Conservation (phyloP, 2,113 vertebrate species). For the Barnardius zonarius region DNA sequence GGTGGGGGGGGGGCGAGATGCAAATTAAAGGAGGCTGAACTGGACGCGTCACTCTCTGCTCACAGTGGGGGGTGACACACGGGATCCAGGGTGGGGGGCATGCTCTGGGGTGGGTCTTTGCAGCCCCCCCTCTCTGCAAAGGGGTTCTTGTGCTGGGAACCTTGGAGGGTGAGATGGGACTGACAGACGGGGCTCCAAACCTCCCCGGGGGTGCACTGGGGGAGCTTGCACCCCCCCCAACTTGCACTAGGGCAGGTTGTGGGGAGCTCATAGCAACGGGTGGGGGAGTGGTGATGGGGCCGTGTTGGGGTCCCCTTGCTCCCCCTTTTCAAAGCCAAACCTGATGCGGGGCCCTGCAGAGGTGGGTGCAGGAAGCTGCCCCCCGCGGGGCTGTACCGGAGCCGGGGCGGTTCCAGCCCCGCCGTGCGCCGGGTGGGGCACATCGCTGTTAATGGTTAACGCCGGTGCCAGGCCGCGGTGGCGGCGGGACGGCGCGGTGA, state of each 20-base stretch:
- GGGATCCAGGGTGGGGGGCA: too few relatives aligned
- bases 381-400: background rate
- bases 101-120: too few relatives aligned
- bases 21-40: background rate
- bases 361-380: background rate
- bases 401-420: too few relatives aligned
- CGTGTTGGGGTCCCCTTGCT: background rate
- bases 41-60: background rate
- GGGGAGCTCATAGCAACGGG: background rate
- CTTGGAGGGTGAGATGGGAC: too few relatives aligned
- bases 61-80: too few relatives aligned
- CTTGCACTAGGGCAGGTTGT: background rate
- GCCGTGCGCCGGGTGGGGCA: background rate
- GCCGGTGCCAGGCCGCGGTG: background rate
- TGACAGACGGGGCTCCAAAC: background rate
- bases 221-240: background rate
- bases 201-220: background rate
- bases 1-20: background rate
- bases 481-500: background rate
- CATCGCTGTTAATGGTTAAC: background rate
- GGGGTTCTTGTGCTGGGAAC: background rate
- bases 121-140: background rate
- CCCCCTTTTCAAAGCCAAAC: background rate
- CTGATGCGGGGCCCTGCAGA: background rate
- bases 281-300: too few relatives aligned